phyloP scores from a whole-genome alignment of 2,113 vertebrate species.

The Siniperca knerii region DNA sequence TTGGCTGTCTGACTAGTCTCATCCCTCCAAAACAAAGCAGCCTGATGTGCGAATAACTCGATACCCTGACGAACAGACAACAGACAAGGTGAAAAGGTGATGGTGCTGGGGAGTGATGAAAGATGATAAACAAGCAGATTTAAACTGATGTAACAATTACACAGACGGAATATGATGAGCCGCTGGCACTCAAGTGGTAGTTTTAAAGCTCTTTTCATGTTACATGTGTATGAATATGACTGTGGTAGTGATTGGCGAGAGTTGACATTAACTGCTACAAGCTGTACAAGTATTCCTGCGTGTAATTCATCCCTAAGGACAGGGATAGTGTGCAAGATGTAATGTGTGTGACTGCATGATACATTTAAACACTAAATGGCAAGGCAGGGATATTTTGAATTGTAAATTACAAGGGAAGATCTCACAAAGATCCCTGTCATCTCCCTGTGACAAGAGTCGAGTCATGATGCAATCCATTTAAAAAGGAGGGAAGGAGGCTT shows the following conservation, averaged over 20 bases:
- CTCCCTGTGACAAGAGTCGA: not conserved
- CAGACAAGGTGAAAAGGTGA: constrained; percentile 67
- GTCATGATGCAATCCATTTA: constrained; percentile 17
- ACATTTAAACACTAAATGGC: constrained; percentile 2
- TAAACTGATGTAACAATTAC: constrained; percentile 54
- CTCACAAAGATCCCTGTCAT: not conserved
- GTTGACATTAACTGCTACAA: constrained; percentile 4
- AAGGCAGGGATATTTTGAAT: not conserved
- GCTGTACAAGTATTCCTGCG: not conserved
- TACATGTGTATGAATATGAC: not conserved
- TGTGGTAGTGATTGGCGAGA: not conserved
- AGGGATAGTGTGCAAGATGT: not conserved
- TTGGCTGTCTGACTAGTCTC: constrained; percentile 58
- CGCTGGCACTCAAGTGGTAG: not conserved
- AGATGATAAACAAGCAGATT: constrained; percentile 41
- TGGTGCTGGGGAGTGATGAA: constrained; percentile 18
- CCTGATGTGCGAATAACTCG: constrained; percentile 45
- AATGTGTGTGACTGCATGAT: not conserved
- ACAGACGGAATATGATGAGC: constrained; percentile 25
- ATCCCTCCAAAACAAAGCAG: constrained; percentile 57
- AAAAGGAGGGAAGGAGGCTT: constrained; percentile 2
- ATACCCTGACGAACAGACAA: constrained; percentile 41
- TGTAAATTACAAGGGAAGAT: constrained; percentile 7
- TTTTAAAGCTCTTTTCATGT: not conserved
- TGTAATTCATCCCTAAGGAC: not conserved